These are phyloP conservation scores for Sparidentex hasta DNA, from an alignment of 2,797 vertebrate species.

Conservation along the genomic window DNA sequence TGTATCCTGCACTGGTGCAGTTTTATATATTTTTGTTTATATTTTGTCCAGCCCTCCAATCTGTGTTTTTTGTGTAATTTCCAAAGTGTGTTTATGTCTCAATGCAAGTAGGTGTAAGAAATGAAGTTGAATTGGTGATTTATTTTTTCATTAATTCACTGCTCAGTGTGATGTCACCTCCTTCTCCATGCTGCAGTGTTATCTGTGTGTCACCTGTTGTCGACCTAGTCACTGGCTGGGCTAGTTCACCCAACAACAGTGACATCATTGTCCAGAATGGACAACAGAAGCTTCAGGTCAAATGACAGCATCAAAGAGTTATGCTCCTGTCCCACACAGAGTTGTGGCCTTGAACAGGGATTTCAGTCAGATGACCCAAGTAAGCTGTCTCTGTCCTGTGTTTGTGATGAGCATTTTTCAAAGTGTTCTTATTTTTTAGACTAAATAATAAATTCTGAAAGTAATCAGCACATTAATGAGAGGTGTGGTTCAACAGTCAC, in stretches of 20 bases:
- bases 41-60: not conserved
- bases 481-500: too few relatives aligned
- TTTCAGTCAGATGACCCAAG: not conserved
- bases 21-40: not conserved
- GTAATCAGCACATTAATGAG: too few relatives aligned
- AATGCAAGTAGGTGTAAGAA: not conserved
- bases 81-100: not conserved
- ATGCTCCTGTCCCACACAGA: slow-evolving; percentile 8
- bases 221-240: not conserved
- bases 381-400: not conserved
- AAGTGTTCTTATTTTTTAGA: too few relatives aligned
- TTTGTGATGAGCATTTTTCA: not conserved
- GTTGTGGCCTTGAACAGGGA: not conserved
- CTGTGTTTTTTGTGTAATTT: not conserved
- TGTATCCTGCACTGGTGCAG: not conserved
- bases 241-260: slow-evolving; percentile 69
- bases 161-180: not conserved
- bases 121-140: not conserved
- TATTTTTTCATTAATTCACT: not conserved
- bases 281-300: slow-evolving; percentile 51
- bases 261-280: slow-evolving; percentile 69
- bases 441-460: too few relatives aligned
- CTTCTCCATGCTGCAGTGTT: not conserved
- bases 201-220: slow-evolving; percentile 50
- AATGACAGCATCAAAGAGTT: slow-evolving; percentile 51